A percentile compares a stretch with the other conserved stretches of the same genome.
Conservation (phyloP, 1,140 invertebrate genomes). For the Heliconius hewitsoni region DNA sequence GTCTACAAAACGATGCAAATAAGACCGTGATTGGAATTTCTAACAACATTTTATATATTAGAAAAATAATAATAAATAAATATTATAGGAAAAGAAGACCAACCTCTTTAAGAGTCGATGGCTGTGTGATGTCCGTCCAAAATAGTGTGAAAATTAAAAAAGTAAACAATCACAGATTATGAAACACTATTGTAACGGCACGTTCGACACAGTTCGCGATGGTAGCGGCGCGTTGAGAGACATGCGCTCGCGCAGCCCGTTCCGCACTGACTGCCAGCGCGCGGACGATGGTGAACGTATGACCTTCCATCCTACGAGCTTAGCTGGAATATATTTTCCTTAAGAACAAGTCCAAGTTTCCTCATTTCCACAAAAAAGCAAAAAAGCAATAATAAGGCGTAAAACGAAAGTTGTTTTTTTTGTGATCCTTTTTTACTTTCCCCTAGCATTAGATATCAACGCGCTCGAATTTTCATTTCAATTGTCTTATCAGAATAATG, state of each 20-base stretch:
- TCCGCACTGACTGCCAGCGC: slow-evolving; percentile 66
- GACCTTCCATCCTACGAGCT: slow-evolving; percentile 75
- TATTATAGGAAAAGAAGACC: slow-evolving; percentile 36
- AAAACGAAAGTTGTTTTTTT: neutral
- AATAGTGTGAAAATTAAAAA: slow-evolving; percentile 55
- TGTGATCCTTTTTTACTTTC: neutral
- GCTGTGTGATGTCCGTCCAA: slow-evolving; percentile 48
- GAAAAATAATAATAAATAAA: slow-evolving; percentile 14
- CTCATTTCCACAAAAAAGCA: neutral
- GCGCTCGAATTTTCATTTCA: slow-evolving; percentile 25
- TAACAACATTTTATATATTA: neutral
- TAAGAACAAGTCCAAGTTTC: slow-evolving; percentile 29
- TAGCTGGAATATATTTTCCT: slow-evolving; percentile 66
- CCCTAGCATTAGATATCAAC: slow-evolving; percentile 30
- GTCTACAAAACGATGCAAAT: slow-evolving; percentile 64
- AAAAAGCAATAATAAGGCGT: neutral
- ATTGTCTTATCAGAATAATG: neutral
- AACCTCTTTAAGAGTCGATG: slow-evolving; percentile 67
- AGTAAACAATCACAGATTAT: slow-evolving; percentile 75
- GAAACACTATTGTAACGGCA: slow-evolving; percentile 72
- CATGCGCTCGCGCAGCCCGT: slow-evolving; percentile 67
- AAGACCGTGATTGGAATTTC: slow-evolving; percentile 35
- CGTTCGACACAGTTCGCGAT: slow-evolving; percentile 64
- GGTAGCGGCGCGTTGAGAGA: slow-evolving; percentile 42
- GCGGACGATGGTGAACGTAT: slow-evolving; percentile 31